phyloP scores from a whole-genome alignment of 1,140 invertebrate genomes.

The Diorhabda elongata region DNA sequence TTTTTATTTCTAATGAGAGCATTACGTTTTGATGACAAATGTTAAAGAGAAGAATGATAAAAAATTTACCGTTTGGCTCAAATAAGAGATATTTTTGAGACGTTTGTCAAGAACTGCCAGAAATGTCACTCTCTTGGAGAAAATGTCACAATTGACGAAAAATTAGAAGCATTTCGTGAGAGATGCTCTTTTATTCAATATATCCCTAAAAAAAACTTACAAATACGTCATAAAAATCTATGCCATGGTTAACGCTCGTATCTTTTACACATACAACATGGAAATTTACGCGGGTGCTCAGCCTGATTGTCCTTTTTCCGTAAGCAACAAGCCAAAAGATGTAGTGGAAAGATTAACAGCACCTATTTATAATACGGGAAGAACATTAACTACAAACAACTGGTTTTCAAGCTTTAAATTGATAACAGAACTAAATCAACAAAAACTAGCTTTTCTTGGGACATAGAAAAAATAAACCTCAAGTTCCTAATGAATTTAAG shows the following conservation, averaged over 20 bases:
- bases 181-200: conserved; percentile 10
- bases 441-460: not conserved
- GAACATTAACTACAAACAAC: conserved; percentile 8
- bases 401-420: conserved; percentile 6
- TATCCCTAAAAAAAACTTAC: conserved; percentile 8
- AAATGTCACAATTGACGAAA: too few species aligned
- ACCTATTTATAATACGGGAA: conserved; percentile 13
- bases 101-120: not conserved
- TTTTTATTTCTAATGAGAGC: conserved; percentile 3
- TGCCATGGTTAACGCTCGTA: conserved; percentile 8
- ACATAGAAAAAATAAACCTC: not conserved
- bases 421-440: not conserved
- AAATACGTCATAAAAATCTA: conserved; percentile 16
- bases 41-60: not conserved
- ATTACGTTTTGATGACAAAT: conserved; percentile 5
- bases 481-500: conserved; percentile 4
- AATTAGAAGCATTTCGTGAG: not conserved
- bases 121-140: too few species aligned
- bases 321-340: conserved; percentile 9
- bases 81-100: not conserved
- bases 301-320: not conserved
- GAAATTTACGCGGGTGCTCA: conserved; percentile 10
- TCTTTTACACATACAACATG: conserved; percentile 8
- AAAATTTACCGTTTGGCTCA: not conserved
- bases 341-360: conserved; percentile 7